Evolutionary conservation across 2,113 vertebrate species (phyloP).

Genomic region (Hemicordylus capensis): DNA sequence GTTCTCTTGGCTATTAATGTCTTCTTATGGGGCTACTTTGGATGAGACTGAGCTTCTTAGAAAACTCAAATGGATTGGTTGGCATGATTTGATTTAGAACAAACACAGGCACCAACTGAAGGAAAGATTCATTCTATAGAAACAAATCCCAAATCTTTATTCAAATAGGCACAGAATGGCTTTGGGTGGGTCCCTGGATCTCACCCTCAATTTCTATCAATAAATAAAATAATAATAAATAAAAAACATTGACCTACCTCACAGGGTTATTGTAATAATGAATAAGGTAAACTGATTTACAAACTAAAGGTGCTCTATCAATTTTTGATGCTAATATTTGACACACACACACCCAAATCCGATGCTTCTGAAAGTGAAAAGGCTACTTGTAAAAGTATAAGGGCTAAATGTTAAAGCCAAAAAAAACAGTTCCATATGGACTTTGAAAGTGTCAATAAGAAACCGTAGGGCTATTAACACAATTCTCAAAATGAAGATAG

Average conservation of each 20-base stretch:
- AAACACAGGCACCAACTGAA: background rate
- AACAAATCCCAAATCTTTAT: background rate
- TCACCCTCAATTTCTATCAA: background rate
- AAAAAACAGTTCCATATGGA: background rate
- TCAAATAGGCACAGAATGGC: background rate
- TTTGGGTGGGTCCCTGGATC: background rate
- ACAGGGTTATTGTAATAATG: background rate
- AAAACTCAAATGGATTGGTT: background rate
- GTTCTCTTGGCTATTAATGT: conserved; percentile 84
- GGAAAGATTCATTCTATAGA: background rate
- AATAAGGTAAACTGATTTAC: background rate
- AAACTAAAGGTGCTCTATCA: background rate
- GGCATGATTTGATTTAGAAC: conserved; percentile 3
- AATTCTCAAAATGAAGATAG: too few relatives aligned
- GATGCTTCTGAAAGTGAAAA: background rate
- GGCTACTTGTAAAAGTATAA: background rate
- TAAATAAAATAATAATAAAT: too few relatives aligned
- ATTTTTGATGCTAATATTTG: background rate
- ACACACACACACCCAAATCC: background rate
- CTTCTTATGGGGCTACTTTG: conserved; percentile 92
- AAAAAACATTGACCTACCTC: background rate
- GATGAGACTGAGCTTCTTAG: conserved; percentile 33
- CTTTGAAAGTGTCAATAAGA: background rate
- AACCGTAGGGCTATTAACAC: too few relatives aligned
- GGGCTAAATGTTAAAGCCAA: background rate